Conservation (phyloP, 2,113 vertebrate species). For the Oreotragus oreotragus region DNA sequence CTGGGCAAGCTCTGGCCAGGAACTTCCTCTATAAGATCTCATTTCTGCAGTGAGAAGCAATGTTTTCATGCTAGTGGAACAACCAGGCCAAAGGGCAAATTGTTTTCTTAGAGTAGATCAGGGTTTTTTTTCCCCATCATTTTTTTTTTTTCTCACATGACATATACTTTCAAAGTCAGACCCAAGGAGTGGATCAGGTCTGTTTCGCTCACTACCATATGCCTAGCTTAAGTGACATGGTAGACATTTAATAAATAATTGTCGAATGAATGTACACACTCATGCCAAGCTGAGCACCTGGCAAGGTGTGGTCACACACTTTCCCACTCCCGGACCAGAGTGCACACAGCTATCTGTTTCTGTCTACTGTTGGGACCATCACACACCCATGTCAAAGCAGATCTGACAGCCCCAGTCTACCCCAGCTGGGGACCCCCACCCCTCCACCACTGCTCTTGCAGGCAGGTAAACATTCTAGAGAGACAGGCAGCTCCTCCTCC, state of each 20-base stretch:
- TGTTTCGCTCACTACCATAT: background rate
- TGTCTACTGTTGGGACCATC: background rate
- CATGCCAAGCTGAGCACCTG: background rate
- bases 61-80: background rate
- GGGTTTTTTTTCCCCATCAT: background rate
- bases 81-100: background rate
- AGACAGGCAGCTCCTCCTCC: background rate
- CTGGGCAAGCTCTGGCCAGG: background rate
- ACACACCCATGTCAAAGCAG: background rate
- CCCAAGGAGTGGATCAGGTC: background rate
- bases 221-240: background rate
- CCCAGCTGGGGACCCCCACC: background rate
- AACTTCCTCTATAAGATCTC: background rate
- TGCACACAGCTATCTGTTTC: background rate
- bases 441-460: background rate
- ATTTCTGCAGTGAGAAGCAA: background rate
- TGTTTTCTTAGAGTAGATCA: background rate
- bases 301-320: background rate
- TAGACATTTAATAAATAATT: background rate
- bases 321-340: background rate
- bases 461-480: background rate
- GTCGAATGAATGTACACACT: background rate
- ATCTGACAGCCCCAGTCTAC: background rate
- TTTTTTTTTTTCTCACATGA: background rate
- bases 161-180: constrained; percentile 26